Conservation (phyloP, 2,888 invertebrate genomes). For the Selenia dentaria region DNA sequence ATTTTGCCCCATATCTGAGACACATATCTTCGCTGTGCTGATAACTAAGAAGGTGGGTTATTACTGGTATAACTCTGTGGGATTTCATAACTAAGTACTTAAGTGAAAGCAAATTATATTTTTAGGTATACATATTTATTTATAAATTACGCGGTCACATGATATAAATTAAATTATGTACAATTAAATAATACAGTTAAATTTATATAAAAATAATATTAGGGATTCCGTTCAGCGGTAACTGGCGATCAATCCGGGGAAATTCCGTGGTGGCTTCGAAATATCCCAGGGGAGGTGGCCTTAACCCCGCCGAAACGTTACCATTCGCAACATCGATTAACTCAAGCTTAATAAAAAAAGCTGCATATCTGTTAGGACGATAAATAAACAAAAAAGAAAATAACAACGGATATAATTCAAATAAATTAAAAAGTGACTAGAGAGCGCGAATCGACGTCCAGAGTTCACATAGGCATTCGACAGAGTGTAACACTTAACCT, state of each 20-base stretch:
- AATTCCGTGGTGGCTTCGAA: constrained; percentile 67
- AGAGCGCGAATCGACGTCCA: constrained; percentile 62
- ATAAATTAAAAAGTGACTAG: constrained; percentile 79
- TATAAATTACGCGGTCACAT: constrained; percentile 82
- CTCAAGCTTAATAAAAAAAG: constrained; percentile 70
- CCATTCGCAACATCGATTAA: constrained; percentile 68
- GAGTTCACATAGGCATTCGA: constrained; percentile 76
- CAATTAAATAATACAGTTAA: constrained; percentile 82
- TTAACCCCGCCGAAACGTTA: constrained; percentile 36
- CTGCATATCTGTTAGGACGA: constrained; percentile 73
- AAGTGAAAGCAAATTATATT: constrained; percentile 59
- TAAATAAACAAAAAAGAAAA: constrained; percentile 56
- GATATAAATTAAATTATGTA: constrained; percentile 83
- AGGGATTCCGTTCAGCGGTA: constrained; percentile 34
- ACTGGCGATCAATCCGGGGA: constrained; percentile 44
- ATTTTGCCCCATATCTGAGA: no score
- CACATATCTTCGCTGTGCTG: no score
- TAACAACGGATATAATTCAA: constrained; percentile 59
- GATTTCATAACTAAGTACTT: no score
- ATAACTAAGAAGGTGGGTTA: no score
- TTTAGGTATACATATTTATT: constrained; percentile 83
- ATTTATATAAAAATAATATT: constrained; percentile 79
- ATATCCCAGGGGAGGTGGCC: constrained; percentile 45
- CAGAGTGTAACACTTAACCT: constrained; percentile 80
- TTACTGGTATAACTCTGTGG: no score